Conservation (phyloP, 1,140 invertebrate species). For the Tetranychus cinnabarinus region DNA sequence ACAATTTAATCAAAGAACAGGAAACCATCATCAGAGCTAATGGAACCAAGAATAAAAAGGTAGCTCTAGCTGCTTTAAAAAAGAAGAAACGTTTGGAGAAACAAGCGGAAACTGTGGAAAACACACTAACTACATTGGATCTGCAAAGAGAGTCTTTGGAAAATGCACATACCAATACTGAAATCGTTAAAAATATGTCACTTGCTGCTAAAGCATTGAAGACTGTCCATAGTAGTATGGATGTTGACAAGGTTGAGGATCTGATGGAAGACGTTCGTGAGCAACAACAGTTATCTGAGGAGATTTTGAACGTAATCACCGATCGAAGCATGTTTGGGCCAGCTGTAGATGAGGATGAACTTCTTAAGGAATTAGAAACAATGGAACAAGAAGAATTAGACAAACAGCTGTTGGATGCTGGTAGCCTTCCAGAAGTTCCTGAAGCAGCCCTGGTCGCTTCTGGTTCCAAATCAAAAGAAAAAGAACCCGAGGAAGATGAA, state of each 20-base stretch:
- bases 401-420: too few species aligned
- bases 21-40: slow-evolving; percentile 64
- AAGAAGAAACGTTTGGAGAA: slow-evolving; percentile 94
- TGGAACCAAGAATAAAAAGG: slow-evolving; percentile 93
- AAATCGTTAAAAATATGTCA: slow-evolving; percentile 88
- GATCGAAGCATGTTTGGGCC: slow-evolving; percentile 84
- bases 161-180: slow-evolving; percentile 96
- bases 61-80: slow-evolving; percentile 86
- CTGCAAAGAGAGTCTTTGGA: slow-evolving; percentile 92
- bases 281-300: slow-evolving; percentile 90
- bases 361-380: slow-evolving; percentile 28
- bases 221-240: slow-evolving; percentile 87
- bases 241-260: slow-evolving; percentile 92
- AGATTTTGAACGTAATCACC: slow-evolving; percentile 96
- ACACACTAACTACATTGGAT: slow-evolving; percentile 91
- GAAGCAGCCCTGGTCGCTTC: too few species aligned
- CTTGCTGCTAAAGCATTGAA: slow-evolving; percentile 87
- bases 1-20: slow-evolving; percentile 83
- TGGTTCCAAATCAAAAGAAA: too few species aligned
- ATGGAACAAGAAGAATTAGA: slow-evolving; percentile 38
- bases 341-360: slow-evolving; percentile 63
- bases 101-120: slow-evolving; percentile 92
- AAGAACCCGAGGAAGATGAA: too few species aligned
- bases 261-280: slow-evolving; percentile 99
- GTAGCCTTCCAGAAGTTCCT: too few species aligned